Base-by-base conservation (phyloP, 2,113 vertebrate species). In the Colinus virginianus region DNA sequence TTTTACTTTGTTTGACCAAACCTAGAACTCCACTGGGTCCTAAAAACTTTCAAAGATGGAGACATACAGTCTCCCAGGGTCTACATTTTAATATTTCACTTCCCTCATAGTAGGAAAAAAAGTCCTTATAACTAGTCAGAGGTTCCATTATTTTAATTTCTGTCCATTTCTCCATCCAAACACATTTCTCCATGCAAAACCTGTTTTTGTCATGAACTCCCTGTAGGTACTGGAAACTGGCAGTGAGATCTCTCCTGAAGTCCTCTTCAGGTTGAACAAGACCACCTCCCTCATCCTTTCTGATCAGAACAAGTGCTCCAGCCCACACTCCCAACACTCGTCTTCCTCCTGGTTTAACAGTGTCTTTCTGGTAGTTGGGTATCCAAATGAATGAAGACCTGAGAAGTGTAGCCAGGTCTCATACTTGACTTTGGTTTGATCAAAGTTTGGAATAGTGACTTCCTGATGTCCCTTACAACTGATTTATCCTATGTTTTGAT, bases 51-150 rank as follows among this genome's bases (percentile, higher is more conserved):
- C 30, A 70, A 34, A 55, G 13, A 46, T 51, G 28, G 45, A 76
- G 55, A 68, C 3, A 0, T 30, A 42, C 16, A 53, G 20, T n/a
- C 28, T 71, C n/a, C 58, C 3, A 1, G 1, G 21, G 12, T 59
- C 21, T 8, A 6, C 66, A 16, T 67, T 78, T 67, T 23, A 61
- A 3, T 42, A 13, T 16, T 66, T 76, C 17, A 25, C 56, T 45
- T 32, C 32, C 34, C 18, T 49, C 25, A 49, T n/a, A 36, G 23
- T 3, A 36, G 16, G 6, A 8, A 7, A 43, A 26, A 11, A 4
- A 64, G 59, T 64, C 51, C 30, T 53, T 64, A 53, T 40, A 77
- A 34, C 23, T 59, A 34, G 6, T 40, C 7, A 59, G n/a, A 70
- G 59, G 17, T 66, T 59, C 17, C 51, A 32, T 22, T 77, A 28